These are phyloP conservation scores for Ormyrus rosae DNA, from an alignment of 2,888 invertebrate genomes.

Conservation along the genomic window DNA sequence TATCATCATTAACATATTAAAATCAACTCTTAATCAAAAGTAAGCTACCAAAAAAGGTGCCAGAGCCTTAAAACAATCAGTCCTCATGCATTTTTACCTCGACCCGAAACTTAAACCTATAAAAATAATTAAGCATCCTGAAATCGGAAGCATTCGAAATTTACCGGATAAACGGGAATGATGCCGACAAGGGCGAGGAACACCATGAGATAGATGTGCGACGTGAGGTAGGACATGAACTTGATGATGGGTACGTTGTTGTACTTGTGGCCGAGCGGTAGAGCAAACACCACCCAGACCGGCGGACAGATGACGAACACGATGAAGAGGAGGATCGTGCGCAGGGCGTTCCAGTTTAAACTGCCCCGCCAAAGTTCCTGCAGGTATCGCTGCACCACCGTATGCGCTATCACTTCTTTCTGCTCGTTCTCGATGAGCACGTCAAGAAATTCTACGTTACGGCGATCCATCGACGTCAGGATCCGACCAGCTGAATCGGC, in stretches of 20 bases:
- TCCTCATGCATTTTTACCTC: no score
- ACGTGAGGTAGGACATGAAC: slow-evolving; percentile 99
- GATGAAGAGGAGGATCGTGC: slow-evolving; percentile 94
- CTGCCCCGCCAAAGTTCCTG: slow-evolving; percentile 99
- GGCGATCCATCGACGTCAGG: slow-evolving; percentile 94
- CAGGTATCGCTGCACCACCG: slow-evolving; percentile 97
- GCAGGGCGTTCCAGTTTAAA: slow-evolving; percentile 96
- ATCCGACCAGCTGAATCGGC: slow-evolving; percentile 96
- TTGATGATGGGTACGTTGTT: slow-evolving; percentile 99
- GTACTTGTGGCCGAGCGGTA: slow-evolving; percentile 95
- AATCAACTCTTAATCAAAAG: background rate
- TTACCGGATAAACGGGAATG: slow-evolving; percentile 87
- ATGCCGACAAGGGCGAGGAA: slow-evolving; percentile 93
- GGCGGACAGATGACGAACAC: slow-evolving; percentile 96
- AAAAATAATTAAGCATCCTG: no score
- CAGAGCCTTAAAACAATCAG: no score
- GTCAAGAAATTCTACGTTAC: slow-evolving; percentile 96
- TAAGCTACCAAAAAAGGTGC: no score
- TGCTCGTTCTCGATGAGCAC: slow-evolving; percentile 99
- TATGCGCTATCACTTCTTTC: slow-evolving; percentile 97
- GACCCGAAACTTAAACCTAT: no score
- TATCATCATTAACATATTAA: background rate
- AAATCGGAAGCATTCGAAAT: background rate
- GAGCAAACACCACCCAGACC: slow-evolving; percentile 96
- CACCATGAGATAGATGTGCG: slow-evolving; percentile 97